Evolutionary conservation across 2,888 invertebrate species (phyloP).

Genomic region (Eulithis testata): DNA sequence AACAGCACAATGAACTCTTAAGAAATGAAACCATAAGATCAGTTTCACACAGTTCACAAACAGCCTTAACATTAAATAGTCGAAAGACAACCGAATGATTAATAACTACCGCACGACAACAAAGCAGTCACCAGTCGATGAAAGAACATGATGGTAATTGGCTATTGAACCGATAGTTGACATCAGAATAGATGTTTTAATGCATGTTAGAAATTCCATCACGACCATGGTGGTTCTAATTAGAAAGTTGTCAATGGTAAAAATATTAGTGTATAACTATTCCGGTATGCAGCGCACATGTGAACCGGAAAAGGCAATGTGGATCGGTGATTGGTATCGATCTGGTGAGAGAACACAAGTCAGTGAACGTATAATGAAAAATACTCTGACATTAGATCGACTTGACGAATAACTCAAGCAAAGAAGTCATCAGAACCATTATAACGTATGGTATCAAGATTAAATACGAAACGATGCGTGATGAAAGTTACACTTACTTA

Average conservation of each 20-base stretch:
- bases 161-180: constrained; percentile 31
- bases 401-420: too few relatives aligned
- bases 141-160: constrained; percentile 33
- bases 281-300: too few relatives aligned
- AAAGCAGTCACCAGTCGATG: constrained; percentile 22
- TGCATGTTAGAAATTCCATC: constrained; percentile 33
- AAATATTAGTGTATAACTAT: constrained; percentile 2
- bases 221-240: constrained; percentile 31
- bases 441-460: too few relatives aligned
- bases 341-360: too few relatives aligned
- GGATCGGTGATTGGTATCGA: not conserved
- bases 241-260: constrained; percentile 27
- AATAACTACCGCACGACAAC: constrained; percentile 42
- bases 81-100: constrained; percentile 45
- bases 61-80: constrained; percentile 33
- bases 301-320: constrained; percentile 1
- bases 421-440: too few relatives aligned
- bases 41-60: constrained; percentile 28
- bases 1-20: not conserved
- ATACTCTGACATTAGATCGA: too few relatives aligned
- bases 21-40: constrained; percentile 12
- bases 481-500: too few relatives aligned
- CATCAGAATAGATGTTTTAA: constrained; percentile 34
- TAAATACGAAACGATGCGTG: too few relatives aligned
- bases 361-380: too few relatives aligned